These are phyloP conservation scores for Microcebus griseorufus DNA, from an alignment of 2,113 vertebrate species.

Conservation along the genomic window DNA sequence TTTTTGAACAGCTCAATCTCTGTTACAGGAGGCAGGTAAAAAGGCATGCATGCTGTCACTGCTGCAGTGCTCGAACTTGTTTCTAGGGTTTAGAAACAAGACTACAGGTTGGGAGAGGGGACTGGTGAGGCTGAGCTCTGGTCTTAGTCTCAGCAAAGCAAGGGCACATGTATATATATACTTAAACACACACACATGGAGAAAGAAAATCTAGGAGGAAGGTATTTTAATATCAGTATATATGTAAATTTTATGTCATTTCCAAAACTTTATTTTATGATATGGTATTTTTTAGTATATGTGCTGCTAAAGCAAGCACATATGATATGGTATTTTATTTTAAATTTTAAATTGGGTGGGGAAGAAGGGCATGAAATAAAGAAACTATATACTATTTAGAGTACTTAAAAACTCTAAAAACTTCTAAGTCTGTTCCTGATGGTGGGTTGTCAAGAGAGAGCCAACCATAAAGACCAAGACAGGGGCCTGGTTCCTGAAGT, in stretches of 20 bases:
- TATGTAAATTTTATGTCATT: not conserved
- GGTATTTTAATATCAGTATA: not conserved
- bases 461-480: not conserved
- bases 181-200: not conserved
- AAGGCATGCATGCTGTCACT: not conserved
- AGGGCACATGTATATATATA: not conserved
- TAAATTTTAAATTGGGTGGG: not conserved
- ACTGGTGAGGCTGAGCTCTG: not conserved
- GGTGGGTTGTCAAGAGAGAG: not conserved
- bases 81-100: not conserved
- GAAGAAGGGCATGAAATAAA: not conserved
- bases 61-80: not conserved
- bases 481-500: not conserved
- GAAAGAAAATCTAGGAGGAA: not conserved
- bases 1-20: not conserved
- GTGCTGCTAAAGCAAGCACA: no score
- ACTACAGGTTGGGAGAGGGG: not conserved
- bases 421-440: not conserved
- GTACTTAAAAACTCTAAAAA: not conserved
- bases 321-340: not conserved
- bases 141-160: not conserved
- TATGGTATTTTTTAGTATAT: not conserved
- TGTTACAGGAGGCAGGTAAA: not conserved
- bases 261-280: slow-evolving; percentile 3
- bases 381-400: not conserved